These are phyloP conservation scores for Zaprionus tsacasi DNA, from an alignment of 1,140 invertebrate species.

Conservation along the genomic window DNA sequence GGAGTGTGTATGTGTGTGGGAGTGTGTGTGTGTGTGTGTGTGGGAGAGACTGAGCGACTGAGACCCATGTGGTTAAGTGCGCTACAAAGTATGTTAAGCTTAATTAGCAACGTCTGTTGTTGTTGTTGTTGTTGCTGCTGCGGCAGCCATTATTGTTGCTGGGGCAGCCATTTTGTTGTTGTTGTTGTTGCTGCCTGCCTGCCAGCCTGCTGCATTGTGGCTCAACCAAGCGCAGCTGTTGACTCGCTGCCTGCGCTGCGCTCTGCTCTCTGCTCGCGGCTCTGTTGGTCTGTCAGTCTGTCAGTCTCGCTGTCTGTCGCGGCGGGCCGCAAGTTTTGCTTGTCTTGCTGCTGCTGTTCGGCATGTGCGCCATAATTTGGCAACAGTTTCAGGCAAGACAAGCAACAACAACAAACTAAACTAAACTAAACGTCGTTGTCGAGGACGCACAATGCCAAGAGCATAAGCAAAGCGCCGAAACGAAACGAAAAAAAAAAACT, in stretches of 20 bases:
- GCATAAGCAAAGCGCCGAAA: slow-evolving; percentile 44
- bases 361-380: slow-evolving; percentile 55
- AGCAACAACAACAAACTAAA: slow-evolving; percentile 31
- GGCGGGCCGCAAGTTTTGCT: slow-evolving; percentile 20
- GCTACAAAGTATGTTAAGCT: slow-evolving; percentile 55
- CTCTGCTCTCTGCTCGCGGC: not conserved
- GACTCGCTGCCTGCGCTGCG: too few species aligned
- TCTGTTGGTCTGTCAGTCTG: not conserved
- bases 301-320: not conserved
- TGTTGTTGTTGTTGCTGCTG: not conserved
- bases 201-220: slow-evolving; percentile 25
- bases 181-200: slow-evolving; percentile 1
- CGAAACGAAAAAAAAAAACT: slow-evolving; percentile 31
- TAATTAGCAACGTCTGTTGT: slow-evolving; percentile 54
- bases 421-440: slow-evolving; percentile 34
- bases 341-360: slow-evolving; percentile 15
- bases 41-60: slow-evolving; percentile 7
- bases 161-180: not conserved
- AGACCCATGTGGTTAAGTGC: slow-evolving; percentile 43
- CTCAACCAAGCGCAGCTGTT: slow-evolving; percentile 44
- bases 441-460: slow-evolving; percentile 76
- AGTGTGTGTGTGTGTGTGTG: slow-evolving; percentile 1
- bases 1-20: slow-evolving; percentile 9
- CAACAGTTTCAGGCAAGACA: slow-evolving; percentile 49
- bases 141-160: too few species aligned